phyloP scores from a whole-genome alignment of 2,888 invertebrate genomes.

The Conus canariensis region DNA sequence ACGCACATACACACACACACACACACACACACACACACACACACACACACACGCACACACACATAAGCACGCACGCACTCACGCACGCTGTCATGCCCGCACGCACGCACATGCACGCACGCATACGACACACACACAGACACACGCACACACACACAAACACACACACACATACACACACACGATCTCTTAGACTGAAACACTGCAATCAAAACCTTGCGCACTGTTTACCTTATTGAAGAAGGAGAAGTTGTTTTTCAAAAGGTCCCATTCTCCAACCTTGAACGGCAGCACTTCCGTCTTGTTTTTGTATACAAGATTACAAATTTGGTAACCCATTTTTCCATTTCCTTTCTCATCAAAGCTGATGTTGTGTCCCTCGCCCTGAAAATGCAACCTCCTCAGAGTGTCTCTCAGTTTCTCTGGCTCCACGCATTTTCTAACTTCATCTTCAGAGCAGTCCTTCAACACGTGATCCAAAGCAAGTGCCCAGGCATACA shows the following conservation, averaged over 20 bases:
- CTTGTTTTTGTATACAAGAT: constrained; percentile 6
- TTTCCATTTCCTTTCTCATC: constrained; percentile 51
- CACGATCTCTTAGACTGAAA: not conserved
- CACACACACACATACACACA: not conserved
- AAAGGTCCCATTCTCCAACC: constrained; percentile 3
- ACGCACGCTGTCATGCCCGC: too few relatives aligned
- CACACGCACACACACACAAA: not conserved
- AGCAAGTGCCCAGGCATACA: too few relatives aligned
- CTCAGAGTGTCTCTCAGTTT: too few relatives aligned
- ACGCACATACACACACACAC: too few relatives aligned
- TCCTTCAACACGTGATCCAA: too few relatives aligned
- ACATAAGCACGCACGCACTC: too few relatives aligned
- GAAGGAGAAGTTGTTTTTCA: not conserved
- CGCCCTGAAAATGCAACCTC: too few relatives aligned
- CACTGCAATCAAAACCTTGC: not conserved
- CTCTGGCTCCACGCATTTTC: too few relatives aligned
- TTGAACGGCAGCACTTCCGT: not conserved
- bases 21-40: too few relatives aligned
- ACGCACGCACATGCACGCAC: not conserved
- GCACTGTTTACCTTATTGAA: not conserved
- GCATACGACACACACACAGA: not conserved
- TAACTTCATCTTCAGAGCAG: too few relatives aligned
- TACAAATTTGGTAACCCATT: constrained; percentile 48
- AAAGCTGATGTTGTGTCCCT: constrained; percentile 42
- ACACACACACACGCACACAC: too few relatives aligned